Conservation (phyloP, 2,797 vertebrate species). For the Sebastes hubbsi region DNA sequence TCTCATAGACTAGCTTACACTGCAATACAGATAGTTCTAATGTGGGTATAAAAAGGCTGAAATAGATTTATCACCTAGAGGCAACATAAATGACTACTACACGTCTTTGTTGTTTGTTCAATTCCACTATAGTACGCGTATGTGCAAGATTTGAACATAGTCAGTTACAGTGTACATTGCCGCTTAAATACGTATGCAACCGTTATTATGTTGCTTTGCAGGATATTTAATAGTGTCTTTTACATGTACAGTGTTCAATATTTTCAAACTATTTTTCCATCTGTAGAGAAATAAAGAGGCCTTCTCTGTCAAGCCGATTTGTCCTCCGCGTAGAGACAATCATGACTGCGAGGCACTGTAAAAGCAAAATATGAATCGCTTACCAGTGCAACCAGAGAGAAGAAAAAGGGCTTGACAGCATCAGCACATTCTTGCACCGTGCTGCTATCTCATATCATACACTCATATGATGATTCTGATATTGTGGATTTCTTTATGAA, state of each 20-base stretch:
- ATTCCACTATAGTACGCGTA: not conserved
- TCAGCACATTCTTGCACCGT: constrained; percentile 61
- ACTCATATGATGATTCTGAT: constrained; percentile 63
- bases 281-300: constrained; percentile 9
- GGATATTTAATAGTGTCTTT: not conserved
- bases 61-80: not conserved
- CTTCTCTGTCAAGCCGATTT: constrained; percentile 50
- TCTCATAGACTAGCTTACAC: too few relatives aligned
- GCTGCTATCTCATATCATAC: constrained; percentile 63
- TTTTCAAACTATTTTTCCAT: constrained; percentile 36
- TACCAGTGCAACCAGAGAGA: constrained; percentile 41
- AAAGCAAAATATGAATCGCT: constrained; percentile 64
- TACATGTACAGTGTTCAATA: not conserved
- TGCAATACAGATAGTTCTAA: not conserved
- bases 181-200: not conserved
- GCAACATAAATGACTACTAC: not conserved
- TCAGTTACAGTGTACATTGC: not conserved
- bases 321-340: constrained; percentile 31
- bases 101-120: not conserved
- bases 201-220: not conserved
- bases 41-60: not conserved
- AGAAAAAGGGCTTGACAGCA: constrained; percentile 43
- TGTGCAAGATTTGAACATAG: not conserved
- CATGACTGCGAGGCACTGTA: constrained; percentile 33
- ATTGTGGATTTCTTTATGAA: constrained; percentile 68